These are phyloP conservation scores for Myiotriccus ornatus DNA, from an alignment of 2,797 vertebrate genomes.

Conservation along the genomic window DNA sequence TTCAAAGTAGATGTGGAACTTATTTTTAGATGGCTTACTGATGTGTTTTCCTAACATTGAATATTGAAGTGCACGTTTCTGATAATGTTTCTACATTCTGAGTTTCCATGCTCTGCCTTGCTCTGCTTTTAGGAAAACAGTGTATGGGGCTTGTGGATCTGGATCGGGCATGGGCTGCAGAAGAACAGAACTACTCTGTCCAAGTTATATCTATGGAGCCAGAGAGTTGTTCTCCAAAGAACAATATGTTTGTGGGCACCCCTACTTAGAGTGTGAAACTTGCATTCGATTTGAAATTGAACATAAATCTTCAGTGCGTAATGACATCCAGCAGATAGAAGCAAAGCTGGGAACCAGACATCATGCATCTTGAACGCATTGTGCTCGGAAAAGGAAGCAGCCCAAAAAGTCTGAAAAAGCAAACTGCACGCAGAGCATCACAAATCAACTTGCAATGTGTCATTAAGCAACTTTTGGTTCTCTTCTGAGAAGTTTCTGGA, in stretches of 20 bases:
- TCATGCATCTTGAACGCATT: conserved; percentile 5
- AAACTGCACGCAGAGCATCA: conserved; percentile 17
- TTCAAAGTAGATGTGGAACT: not conserved
- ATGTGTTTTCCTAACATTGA: not conserved
- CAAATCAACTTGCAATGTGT: conserved; percentile 5
- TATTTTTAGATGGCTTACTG: not conserved
- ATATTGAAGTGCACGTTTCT: not conserved
- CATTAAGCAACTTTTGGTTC: conserved; percentile 28
- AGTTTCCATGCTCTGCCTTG: not conserved
- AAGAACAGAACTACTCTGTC: conserved; percentile 84
- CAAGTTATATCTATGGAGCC: conserved; percentile 94
- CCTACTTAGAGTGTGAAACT: conserved; percentile 53
- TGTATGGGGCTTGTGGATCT: conserved; percentile 97
- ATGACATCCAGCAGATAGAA: conserved; percentile 26
- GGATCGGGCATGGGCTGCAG: conserved; percentile 91
- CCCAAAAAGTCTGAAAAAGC: not conserved
- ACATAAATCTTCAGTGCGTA: not conserved
- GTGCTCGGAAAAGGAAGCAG: conserved; percentile 16
- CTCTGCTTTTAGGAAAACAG: conserved; percentile 79
- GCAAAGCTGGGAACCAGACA: not conserved
- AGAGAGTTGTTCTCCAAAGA: conserved; percentile 95
- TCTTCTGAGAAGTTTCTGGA: conserved; percentile 4
- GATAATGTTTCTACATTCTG: not conserved
- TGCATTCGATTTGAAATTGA: not conserved
- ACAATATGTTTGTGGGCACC: conserved; percentile 92